phyloP scores from a whole-genome alignment of 2,888 invertebrate genomes.

The Saturnia pavonia region DNA sequence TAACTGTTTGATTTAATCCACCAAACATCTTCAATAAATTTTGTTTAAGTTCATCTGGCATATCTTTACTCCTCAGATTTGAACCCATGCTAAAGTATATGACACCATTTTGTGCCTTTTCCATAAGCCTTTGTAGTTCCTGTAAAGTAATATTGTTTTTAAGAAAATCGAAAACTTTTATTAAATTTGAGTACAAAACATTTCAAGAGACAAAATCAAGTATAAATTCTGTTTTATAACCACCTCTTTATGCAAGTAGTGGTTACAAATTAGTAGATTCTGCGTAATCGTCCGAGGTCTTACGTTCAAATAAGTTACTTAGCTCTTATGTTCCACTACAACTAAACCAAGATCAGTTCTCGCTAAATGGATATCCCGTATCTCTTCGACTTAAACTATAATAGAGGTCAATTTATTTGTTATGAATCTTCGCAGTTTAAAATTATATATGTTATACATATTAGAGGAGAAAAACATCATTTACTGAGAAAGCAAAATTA shows the following conservation, averaged over 20 bases:
- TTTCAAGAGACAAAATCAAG: too few relatives aligned
- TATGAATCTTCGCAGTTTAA: background rate
- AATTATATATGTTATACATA: too few relatives aligned
- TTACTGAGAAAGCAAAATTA: too few relatives aligned
- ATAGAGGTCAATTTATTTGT: background rate
- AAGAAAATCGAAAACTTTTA: background rate
- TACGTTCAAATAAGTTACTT: background rate
- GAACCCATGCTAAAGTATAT: conserved; percentile 65
- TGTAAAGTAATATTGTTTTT: conserved; percentile 25
- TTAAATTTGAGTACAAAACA: background rate
- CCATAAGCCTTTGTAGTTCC: conserved; percentile 51
- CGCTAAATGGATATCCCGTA: background rate
- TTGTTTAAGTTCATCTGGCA: conserved; percentile 42
- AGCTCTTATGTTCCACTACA: too few relatives aligned
- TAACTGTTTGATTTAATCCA: conserved; percentile 61
- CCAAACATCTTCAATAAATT: conserved; percentile 56
- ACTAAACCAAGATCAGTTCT: too few relatives aligned
- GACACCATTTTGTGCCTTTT: conserved; percentile 50
- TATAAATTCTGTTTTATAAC: too few relatives aligned
- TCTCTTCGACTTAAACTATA: background rate
- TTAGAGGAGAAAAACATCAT: too few relatives aligned
- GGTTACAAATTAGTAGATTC: too few relatives aligned
- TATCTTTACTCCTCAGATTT: conserved; percentile 45
- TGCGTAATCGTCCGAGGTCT: background rate
- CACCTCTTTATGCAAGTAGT: too few relatives aligned